Conservation (phyloP, 2,113 vertebrate species). For the Eretmochelys imbricata region DNA sequence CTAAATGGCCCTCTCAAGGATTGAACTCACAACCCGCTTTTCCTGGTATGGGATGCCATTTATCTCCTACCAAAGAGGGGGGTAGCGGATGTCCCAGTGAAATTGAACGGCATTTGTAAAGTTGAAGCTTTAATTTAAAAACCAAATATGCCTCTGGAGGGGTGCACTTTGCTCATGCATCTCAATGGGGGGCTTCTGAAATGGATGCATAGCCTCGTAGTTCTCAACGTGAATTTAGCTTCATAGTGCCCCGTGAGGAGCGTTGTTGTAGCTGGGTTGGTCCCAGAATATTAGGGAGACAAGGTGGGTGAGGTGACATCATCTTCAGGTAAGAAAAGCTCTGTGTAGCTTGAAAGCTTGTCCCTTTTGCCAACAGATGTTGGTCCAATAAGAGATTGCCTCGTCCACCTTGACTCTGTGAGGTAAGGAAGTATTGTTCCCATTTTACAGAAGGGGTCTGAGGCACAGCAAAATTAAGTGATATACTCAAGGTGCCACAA, state of each 20-base stretch:
- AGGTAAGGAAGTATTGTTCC: background rate
- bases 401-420: background rate
- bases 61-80: too few relatives aligned
- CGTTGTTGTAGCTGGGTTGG: background rate
- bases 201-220: background rate
- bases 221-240: background rate
- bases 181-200: background rate
- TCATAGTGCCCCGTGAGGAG: background rate
- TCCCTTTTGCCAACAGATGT: background rate
- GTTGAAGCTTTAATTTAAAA: too few relatives aligned
- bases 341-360: background rate
- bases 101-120: too few relatives aligned
- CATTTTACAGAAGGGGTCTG: background rate
- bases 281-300: background rate
- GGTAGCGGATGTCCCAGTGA: too few relatives aligned
- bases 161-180: background rate
- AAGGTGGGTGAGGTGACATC: background rate
- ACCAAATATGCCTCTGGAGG: background rate
- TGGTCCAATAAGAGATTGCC: background rate
- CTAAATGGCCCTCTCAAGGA: too few relatives aligned
- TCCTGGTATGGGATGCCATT: too few relatives aligned
- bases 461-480: background rate
- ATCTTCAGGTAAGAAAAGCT: background rate
- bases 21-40: too few relatives aligned
- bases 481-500: background rate